phyloP scores from a whole-genome alignment of 2,888 invertebrate genomes.

The Adela reaumurella region DNA sequence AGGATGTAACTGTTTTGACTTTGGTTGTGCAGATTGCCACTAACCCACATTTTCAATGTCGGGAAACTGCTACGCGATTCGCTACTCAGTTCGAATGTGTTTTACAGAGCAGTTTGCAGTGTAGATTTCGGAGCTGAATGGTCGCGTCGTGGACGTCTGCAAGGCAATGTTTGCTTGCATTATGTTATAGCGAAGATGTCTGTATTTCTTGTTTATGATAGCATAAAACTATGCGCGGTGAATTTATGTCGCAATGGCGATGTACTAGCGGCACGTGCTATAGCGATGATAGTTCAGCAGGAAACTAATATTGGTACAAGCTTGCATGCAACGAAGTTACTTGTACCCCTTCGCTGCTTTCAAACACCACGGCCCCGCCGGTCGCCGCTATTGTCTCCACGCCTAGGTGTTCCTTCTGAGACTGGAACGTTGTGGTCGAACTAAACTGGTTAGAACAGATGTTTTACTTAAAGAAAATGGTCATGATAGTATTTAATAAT shows the following conservation, averaged over 20 bases:
- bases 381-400: too few relatives aligned
- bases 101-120: too few relatives aligned
- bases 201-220: conserved; percentile 39
- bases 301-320: neutral
- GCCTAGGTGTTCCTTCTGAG: too few relatives aligned
- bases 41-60: conserved; percentile 29
- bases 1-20: conserved; percentile 18
- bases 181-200: conserved; percentile 42
- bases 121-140: conserved; percentile 5
- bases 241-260: conserved; percentile 39
- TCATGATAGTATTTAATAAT: too few relatives aligned
- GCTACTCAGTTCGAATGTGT: too few relatives aligned
- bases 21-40: conserved; percentile 45
- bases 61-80: conserved; percentile 29
- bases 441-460: too few relatives aligned
- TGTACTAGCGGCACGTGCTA: neutral
- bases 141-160: conserved; percentile 25
- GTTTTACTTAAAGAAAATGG: too few relatives aligned
- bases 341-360: neutral
- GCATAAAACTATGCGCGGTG: conserved; percentile 41
- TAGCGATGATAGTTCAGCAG: neutral
- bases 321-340: neutral
- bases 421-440: too few relatives aligned
- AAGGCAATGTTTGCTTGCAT: conserved; percentile 28
- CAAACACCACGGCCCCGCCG: too few relatives aligned